Evolutionary conservation across 2,797 vertebrate genomes (phyloP).

Genomic region (Dromococcyx pavoninus): DNA sequence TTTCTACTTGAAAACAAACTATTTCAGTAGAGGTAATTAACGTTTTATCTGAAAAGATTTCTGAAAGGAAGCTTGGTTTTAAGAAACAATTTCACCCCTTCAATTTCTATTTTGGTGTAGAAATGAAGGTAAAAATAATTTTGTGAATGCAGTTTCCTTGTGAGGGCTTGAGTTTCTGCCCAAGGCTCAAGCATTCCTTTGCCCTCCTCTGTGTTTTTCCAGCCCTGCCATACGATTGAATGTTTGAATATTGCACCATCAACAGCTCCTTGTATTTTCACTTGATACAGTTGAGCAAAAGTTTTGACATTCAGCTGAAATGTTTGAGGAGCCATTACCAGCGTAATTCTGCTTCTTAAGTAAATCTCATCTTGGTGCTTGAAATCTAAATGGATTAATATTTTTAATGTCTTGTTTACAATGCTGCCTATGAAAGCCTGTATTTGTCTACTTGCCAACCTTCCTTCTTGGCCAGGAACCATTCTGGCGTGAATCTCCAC

Average conservation of each 20-base stretch:
- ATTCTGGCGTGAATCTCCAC: constrained; percentile 64
- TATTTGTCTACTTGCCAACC: constrained; percentile 70
- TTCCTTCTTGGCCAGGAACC: constrained; percentile 65
- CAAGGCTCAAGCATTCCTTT: background rate
- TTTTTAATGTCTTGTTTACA: constrained; percentile 71
- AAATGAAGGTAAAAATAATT: constrained; percentile 43
- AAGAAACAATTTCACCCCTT: background rate
- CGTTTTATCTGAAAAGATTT: constrained; percentile 26
- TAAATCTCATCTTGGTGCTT: constrained; percentile 51
- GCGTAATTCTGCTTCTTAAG: constrained; percentile 46
- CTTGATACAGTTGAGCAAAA: constrained; percentile 34
- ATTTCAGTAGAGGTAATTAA: background rate
- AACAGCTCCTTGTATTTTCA: constrained; percentile 24
- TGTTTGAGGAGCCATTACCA: constrained; percentile 51
- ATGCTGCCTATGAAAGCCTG: constrained; percentile 66
- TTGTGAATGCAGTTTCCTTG: constrained; percentile 27
- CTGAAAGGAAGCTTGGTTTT: constrained; percentile 32
- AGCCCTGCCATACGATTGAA: background rate
- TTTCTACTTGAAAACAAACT: background rate
- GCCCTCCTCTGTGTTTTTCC: constrained; percentile 41
- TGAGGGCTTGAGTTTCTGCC: constrained; percentile 29
- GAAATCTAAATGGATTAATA: constrained; percentile 58
- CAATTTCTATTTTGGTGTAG: background rate
- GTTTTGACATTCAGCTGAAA: constrained; percentile 46
- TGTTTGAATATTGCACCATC: constrained; percentile 34